Evolutionary conservation across 2,113 vertebrate species (phyloP).

Genomic region (Guaruba guarouba): DNA sequence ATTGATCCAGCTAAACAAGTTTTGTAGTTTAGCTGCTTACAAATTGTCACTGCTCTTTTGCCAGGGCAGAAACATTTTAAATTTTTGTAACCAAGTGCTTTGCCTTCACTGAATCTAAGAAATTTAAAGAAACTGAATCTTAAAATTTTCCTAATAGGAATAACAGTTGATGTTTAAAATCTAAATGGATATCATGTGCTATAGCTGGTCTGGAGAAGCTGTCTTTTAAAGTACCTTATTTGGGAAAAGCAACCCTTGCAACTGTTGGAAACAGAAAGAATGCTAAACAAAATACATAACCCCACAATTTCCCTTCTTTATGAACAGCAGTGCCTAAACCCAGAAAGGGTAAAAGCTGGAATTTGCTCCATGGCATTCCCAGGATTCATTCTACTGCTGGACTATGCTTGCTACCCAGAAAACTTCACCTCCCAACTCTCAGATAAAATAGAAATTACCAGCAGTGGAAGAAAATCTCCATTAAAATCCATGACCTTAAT

Average conservation of each 20-base stretch:
- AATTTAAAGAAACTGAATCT: not conserved
- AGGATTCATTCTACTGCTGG: not conserved
- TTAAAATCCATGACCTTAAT: conserved; percentile 9
- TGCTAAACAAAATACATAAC: not conserved
- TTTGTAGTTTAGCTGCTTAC: conserved; percentile 34
- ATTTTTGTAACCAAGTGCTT: conserved; percentile 13
- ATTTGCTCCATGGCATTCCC: not conserved
- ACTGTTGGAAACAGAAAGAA: not conserved
- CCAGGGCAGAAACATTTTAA: not conserved
- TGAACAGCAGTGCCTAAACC: not conserved
- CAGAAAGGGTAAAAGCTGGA: not conserved
- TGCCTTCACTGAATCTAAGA: not conserved
- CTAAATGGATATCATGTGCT: not conserved
- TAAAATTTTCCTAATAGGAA: not conserved
- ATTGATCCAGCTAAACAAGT: conserved; percentile 55
- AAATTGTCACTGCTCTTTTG: conserved; percentile 39
- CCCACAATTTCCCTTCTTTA: not conserved
- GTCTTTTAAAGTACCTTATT: not conserved
- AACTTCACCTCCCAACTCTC: not conserved
- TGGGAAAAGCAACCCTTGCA: not conserved
- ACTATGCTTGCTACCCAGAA: not conserved
- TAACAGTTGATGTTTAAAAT: not conserved
- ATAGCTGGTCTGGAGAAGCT: not conserved
- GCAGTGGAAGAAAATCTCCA: not conserved
- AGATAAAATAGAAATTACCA: not conserved